Base-by-base conservation (phyloP, 2,113 vertebrate genomes). In the Pavo muticus region DNA sequence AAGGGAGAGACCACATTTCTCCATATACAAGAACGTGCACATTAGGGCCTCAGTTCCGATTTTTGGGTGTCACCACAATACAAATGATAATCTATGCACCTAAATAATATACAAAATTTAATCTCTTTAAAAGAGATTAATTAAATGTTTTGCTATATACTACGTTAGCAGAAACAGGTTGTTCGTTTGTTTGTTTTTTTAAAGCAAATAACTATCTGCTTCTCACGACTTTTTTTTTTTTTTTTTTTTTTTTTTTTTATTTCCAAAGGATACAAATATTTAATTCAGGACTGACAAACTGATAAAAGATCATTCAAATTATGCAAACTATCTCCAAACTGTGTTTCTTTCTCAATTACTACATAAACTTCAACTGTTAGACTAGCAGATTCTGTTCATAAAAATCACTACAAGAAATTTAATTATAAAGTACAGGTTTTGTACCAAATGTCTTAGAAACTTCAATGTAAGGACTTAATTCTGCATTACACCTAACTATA, bases 1-100 rank as follows among this genome's bases (percentile, higher is more conserved):
- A 16, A 48, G 24, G 37, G 78, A 82, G 54, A 27, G 18, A 56
- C 24, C 8, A 2, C 2, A 0, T 27, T 48, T 52, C 40, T 11
- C 25, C 52, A 4, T 0, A 2, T 2, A 47, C 32, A 37, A 4
- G 5, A 72, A 16, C 65, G 54, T 24, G 6, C 39, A 59, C 1
- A 0, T 20, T 40, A 30, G 25, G 29, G 30, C n/a, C 39, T 68
- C 47, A 13, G 10, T 52, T 65, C 7, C 1, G 5, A 35, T 50
- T 35, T 59, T 67, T 21, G 57, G 39, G 45, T 0, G 0, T 72
- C 48, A 16, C 42, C 39, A 21, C n/a, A 20, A 37, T 42, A 56
- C 16, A 63, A 85, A 63, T 27, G 0, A 71, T 48, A 39, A 56
- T 17, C 6, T 19, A 20, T 65, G 10, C 24, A 79, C 61, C 70